Evolutionary conservation across 2,113 vertebrate species (phyloP).

Genomic region (Desmodus rotundus): DNA sequence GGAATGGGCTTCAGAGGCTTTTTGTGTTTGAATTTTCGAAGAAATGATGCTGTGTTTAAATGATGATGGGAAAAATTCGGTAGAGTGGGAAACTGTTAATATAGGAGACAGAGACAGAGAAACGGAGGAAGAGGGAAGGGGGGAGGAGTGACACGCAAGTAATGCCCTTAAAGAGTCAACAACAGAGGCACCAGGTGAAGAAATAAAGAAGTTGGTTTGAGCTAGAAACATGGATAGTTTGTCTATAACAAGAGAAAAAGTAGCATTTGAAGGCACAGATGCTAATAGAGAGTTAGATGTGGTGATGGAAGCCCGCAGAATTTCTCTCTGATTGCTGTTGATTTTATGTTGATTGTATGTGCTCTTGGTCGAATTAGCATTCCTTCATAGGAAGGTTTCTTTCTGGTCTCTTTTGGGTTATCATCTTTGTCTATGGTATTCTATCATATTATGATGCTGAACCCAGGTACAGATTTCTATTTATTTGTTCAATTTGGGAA

Average conservation of each 20-base stretch:
- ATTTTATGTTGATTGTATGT: background rate
- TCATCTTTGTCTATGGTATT: background rate
- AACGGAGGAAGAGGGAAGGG: background rate
- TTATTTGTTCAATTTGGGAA: background rate
- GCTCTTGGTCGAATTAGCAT: background rate
- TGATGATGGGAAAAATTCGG: background rate
- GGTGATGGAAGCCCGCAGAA: background rate
- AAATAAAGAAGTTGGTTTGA: background rate
- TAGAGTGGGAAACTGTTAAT: background rate
- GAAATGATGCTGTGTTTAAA: background rate
- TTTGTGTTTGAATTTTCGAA: background rate
- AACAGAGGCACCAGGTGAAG: background rate
- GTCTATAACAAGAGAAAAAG: background rate
- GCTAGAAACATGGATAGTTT: background rate
- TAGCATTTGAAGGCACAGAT: background rate
- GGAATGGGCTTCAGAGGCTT: background rate
- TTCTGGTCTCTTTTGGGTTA: background rate
- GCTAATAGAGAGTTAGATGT: background rate
- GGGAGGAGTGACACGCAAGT: rapidly evolving
- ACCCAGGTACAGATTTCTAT: background rate
- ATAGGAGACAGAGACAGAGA: background rate
- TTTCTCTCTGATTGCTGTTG: background rate
- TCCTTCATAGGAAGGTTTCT: background rate
- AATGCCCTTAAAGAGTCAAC: background rate
- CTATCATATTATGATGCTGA: background rate